Conservation (phyloP, 2,113 vertebrate genomes). For the Barbus barbus region DNA sequence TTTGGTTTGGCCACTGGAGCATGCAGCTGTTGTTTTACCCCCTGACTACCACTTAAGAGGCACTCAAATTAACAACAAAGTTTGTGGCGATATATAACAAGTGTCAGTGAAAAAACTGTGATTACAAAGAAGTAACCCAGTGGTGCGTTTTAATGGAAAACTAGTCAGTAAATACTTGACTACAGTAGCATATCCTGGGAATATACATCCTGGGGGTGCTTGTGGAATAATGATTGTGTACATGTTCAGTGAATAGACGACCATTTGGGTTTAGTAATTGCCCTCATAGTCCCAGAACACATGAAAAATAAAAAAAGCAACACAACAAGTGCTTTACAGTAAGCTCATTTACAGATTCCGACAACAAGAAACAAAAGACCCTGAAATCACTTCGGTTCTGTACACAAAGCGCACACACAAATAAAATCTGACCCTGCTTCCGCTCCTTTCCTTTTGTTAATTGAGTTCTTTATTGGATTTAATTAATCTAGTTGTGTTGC, state of each 20-base stretch:
- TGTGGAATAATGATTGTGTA: not conserved
- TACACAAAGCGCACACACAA: not conserved
- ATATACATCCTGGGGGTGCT: not conserved
- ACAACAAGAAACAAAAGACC: constrained; percentile 3
- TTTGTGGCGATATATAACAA: constrained; percentile 4
- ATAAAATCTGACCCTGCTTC: constrained; percentile 7
- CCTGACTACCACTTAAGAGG: not conserved
- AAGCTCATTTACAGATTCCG: constrained; percentile 18
- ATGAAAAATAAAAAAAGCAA: constrained; percentile 9
- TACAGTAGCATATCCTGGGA: not conserved
- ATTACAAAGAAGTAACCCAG: constrained; percentile 10
- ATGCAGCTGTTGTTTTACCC: not conserved
- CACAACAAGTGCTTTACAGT: not conserved
- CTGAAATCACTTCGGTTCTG: not conserved
- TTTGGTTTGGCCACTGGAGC: not conserved
- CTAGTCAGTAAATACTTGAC: not conserved
- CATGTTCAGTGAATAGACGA: constrained; percentile 11
- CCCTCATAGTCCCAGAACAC: not conserved
- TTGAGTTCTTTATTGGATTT: constrained; percentile 60
- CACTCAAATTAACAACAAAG: constrained; percentile 14
- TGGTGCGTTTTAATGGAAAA: constrained; percentile 11
- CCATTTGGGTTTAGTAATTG: constrained; percentile 26
- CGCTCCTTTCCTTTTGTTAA: constrained; percentile 33
- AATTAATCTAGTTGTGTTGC: constrained; percentile 67
- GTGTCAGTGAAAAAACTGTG: not conserved